These are phyloP conservation scores for Paedocypris sp. DNA, from an alignment of 2,113 vertebrate genomes.

Conservation along the genomic window DNA sequence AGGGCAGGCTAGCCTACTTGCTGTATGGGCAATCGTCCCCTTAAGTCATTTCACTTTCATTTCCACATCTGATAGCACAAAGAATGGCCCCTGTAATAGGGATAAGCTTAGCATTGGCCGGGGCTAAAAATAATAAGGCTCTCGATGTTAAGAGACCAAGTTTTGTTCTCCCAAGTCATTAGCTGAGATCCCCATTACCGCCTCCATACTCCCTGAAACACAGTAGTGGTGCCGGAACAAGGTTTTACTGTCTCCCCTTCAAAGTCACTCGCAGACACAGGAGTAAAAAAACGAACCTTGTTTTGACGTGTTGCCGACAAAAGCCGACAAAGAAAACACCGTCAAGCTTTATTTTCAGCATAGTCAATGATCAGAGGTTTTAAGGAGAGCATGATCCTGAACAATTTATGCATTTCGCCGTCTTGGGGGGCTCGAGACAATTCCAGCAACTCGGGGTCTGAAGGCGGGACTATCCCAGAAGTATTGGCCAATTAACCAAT, in stretches of 20 bases:
- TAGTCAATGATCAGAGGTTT: too few species aligned
- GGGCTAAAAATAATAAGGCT: constrained; percentile 72
- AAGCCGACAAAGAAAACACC: too few species aligned
- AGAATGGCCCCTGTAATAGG: constrained; percentile 61
- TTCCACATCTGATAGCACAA: constrained; percentile 70
- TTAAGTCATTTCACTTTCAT: constrained; percentile 73
- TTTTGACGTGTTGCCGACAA: too few species aligned
- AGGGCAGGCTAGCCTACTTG: constrained; percentile 69
- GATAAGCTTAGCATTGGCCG: constrained; percentile 64
- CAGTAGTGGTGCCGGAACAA: constrained; percentile 43
- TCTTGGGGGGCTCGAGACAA: too few species aligned
- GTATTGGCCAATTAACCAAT: too few species aligned
- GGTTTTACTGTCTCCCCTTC: constrained; percentile 48
- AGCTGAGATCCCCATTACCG: constrained; percentile 66
- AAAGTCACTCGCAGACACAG: constrained; percentile 70
- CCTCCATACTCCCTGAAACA: constrained; percentile 55
- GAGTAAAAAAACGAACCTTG: too few species aligned
- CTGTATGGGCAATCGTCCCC: constrained; percentile 62
- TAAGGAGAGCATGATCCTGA: too few species aligned
- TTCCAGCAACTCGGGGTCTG: too few species aligned
- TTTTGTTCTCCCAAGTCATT: constrained; percentile 74
- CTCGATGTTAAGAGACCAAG: constrained; percentile 70
- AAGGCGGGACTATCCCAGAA: too few species aligned
- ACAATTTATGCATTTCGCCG: too few species aligned
- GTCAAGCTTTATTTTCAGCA: too few species aligned